phyloP scores from a whole-genome alignment of 2,888 invertebrate genomes.

The Nymphalis c-album region DNA sequence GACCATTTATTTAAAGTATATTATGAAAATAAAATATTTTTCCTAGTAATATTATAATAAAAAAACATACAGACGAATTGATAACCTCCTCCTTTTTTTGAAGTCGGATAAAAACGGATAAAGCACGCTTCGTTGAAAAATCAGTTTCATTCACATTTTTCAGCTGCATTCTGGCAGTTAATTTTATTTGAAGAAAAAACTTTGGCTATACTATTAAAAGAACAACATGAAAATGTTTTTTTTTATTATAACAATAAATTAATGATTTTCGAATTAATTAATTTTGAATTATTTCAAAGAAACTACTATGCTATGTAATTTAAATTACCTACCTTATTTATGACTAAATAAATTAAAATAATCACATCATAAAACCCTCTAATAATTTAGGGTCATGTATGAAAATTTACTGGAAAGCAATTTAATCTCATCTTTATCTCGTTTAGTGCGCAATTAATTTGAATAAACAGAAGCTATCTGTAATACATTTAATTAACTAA shows the following conservation, averaged over 20 bases:
- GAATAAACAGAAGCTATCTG: conserved; percentile 33
- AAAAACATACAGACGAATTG: too few relatives aligned
- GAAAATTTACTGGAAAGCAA: conserved; percentile 12
- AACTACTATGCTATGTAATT: too few relatives aligned
- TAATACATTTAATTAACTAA: conserved; percentile 61
- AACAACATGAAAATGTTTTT: too few relatives aligned
- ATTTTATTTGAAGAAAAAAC: not conserved
- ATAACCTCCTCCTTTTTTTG: too few relatives aligned
- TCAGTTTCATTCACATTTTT: conserved; percentile 2
- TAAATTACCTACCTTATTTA: not conserved
- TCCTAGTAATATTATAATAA: not conserved
- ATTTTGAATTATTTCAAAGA: too few relatives aligned
- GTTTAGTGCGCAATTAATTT: conserved; percentile 27
- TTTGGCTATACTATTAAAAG: not conserved
- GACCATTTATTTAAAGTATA: too few relatives aligned
- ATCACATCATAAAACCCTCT: not conserved
- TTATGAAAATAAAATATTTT: not conserved
- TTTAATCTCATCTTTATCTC: conserved; percentile 26
- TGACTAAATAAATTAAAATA: not conserved
- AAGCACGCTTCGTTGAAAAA: not conserved
- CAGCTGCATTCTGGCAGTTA: not conserved
- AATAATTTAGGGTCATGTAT: not conserved
- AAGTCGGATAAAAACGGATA: conserved; percentile 3
- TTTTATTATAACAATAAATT: too few relatives aligned
- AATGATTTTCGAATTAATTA: too few relatives aligned